Conservation (phyloP, 1,140 invertebrate genomes). For the Triops cancriformis region DNA sequence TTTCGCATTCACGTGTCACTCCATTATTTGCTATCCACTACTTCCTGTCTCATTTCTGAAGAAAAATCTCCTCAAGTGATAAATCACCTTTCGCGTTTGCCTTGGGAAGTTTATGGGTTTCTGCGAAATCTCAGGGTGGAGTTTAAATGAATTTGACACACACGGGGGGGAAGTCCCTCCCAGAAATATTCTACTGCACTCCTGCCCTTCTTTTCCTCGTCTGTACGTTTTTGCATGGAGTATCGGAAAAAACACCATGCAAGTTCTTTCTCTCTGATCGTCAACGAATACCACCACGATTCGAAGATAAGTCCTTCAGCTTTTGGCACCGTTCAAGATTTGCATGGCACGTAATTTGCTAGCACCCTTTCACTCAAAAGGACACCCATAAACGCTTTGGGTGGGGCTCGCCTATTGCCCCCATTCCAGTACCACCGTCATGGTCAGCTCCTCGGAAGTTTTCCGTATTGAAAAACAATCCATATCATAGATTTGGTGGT, state of each 20-base stretch:
- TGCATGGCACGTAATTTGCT: too few species aligned
- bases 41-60: neutral
- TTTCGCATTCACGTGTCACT: neutral
- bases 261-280: too few species aligned
- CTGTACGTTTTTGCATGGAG: neutral
- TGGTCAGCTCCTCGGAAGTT: neutral
- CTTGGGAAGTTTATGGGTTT: neutral
- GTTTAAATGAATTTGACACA: neutral
- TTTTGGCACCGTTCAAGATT: too few species aligned
- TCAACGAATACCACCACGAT: too few species aligned
- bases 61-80: neutral
- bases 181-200: neutral
- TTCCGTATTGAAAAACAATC: neutral
- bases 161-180: neutral
- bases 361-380: too few species aligned
- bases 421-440: neutral
- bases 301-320: too few species aligned
- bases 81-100: neutral
- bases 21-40: neutral
- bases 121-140: neutral
- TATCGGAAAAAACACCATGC: too few species aligned
- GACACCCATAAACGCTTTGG: too few species aligned
- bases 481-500: constrained; percentile 25
- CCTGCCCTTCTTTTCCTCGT: neutral
- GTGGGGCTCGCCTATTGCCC: too few species aligned